phyloP scores from a whole-genome alignment of 2,113 vertebrate genomes.

The rabbit (Oryctolagus cuniculus) region mOryCun1.1 NC_091438.1:68505001-68505500 shows the following conservation, averaged over 20 bases:
- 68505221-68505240: neutral
- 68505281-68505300: neutral
- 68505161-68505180: neutral
- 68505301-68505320: neutral
- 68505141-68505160: neutral
- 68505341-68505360: neutral
- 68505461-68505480: no score
- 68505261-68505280: neutral
- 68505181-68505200: neutral
- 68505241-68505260: neutral
- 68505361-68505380: conserved; percentile 19
- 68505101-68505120: neutral
- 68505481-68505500: no score
- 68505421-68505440: no score
- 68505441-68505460: no score
- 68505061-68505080: conserved; percentile 5
- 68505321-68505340: neutral
- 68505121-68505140: neutral
- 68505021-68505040: conserved; percentile 5
- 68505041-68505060: neutral
- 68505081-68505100: conserved; percentile 39
- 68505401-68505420: neutral
- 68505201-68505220: neutral
- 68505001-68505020: conserved; percentile 36
- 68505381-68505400: neutral